Conservation (phyloP, 2,888 invertebrate species). For the Apocheima hispidaria region DNA sequence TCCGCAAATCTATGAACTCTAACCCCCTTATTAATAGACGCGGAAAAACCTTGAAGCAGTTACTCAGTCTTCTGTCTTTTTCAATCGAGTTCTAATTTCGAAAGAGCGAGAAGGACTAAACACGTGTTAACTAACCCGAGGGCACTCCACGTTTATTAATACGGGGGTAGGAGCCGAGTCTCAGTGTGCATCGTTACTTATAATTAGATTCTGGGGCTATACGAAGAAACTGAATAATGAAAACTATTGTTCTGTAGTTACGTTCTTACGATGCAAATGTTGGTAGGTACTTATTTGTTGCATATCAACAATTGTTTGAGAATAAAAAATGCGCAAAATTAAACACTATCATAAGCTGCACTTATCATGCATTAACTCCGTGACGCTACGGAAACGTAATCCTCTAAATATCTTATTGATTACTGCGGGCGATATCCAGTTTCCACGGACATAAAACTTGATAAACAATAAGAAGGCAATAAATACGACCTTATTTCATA, state of each 20-base stretch:
- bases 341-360: conserved; percentile 19
- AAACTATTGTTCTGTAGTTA: neutral
- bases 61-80: no score
- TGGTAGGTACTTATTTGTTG: neutral
- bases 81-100: no score
- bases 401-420: conserved; percentile 11
- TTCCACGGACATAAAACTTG: conserved; percentile 12
- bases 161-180: no score
- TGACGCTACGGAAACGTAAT: conserved; percentile 23
- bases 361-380: conserved; percentile 13
- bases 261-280: neutral
- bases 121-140: no score
- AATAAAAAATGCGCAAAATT: neutral
- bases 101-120: no score
- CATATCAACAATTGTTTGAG: neutral
- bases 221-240: neutral
- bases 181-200: no score
- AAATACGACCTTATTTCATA: conserved; percentile 2
- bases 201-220: no score
- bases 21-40: no score
- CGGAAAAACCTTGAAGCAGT: no score
- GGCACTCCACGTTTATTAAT: no score
- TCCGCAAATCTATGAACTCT: no score
- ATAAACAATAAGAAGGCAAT: neutral
- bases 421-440: conserved; percentile 4